Conservation (phyloP, 2,797 vertebrate species). For the Hydrolagus colliei region DNA sequence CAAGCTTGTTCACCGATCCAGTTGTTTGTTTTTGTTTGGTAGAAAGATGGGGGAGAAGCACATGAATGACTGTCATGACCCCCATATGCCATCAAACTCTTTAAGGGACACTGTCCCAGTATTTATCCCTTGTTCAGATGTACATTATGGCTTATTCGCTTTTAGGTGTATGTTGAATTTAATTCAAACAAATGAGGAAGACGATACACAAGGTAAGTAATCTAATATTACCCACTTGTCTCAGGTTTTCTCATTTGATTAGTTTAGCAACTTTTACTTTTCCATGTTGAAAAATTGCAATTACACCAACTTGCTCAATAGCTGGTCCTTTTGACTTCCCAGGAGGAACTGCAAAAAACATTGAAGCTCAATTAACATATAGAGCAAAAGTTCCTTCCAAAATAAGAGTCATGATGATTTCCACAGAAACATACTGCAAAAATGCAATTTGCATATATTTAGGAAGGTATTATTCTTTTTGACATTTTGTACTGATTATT, state of each 20-base stretch:
- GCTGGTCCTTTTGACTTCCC: background rate
- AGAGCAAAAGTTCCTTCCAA: background rate
- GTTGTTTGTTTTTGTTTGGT: background rate
- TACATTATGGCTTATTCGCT: background rate
- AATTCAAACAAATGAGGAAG: background rate
- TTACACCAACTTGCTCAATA: background rate
- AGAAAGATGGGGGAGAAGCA: background rate
- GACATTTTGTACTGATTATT: background rate
- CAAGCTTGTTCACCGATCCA: background rate
- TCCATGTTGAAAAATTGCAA: background rate
- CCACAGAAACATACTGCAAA: background rate
- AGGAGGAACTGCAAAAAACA: too few species aligned
- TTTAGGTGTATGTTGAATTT: background rate
- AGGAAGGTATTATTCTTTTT: background rate
- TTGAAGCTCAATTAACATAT: background rate
- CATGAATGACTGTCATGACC: background rate
- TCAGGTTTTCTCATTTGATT: background rate
- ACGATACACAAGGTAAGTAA: background rate
- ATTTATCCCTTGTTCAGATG: too few species aligned
- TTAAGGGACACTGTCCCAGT: background rate
- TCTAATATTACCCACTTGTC: background rate
- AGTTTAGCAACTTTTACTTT: background rate
- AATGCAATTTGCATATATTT: background rate
- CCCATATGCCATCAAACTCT: background rate
- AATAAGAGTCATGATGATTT: background rate